These are phyloP conservation scores for Lampris megalopsis DNA, from an alignment of 2,113 vertebrate species.

Conservation along the genomic window DNA sequence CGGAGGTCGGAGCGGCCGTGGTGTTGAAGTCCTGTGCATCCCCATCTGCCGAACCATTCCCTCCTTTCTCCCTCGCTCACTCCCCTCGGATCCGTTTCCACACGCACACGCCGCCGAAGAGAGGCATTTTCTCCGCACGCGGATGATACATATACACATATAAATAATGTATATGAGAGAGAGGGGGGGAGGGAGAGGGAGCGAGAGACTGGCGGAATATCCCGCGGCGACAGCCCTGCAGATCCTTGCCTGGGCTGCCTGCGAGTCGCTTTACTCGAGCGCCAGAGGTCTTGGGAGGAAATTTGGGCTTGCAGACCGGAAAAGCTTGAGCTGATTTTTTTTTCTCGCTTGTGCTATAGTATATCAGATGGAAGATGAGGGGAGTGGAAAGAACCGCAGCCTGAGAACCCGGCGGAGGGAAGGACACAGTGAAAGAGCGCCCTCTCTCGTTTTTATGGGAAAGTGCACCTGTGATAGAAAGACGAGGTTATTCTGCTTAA, in stretches of 20 bases:
- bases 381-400: constrained; percentile 21
- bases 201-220: too few relatives aligned
- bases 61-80: constrained; percentile 28
- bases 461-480: constrained; percentile 29
- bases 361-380: constrained; percentile 52
- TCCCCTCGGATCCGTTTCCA: constrained; percentile 12
- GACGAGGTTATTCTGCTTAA: neutral
- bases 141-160: constrained; percentile 31
- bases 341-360: constrained; percentile 25
- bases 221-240: too few relatives aligned
- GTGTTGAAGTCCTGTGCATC: constrained; percentile 44
- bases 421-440: constrained; percentile 52
- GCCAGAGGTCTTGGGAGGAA: constrained; percentile 78
- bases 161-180: neutral
- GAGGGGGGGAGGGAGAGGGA: too few relatives aligned
- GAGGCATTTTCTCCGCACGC: constrained; percentile 11
- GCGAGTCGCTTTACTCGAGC: constrained; percentile 35
- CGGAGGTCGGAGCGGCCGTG: constrained; percentile 39
- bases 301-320: constrained; percentile 84
- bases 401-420: constrained; percentile 21
- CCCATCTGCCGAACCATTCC: constrained; percentile 48
- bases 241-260: constrained; percentile 5
- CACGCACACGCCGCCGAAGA: constrained; percentile 14
- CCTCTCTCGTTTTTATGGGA: constrained; percentile 58
- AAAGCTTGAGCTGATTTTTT: constrained; percentile 75